phyloP scores from a whole-genome alignment of 2,113 vertebrate genomes.

The Semicossyphus pulcher region DNA sequence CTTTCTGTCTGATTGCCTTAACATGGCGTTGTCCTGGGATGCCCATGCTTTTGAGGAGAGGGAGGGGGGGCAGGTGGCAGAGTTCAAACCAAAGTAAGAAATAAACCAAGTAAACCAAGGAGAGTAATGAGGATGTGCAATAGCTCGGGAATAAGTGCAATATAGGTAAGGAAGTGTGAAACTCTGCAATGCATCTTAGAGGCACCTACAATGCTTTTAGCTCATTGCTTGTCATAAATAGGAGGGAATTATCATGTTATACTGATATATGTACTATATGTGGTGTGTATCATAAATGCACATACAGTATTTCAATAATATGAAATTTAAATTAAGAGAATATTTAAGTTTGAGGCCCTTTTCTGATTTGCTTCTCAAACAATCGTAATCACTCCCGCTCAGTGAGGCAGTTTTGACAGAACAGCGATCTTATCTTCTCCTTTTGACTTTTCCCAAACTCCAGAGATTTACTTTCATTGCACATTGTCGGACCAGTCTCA shows the following conservation, averaged over 20 bases:
- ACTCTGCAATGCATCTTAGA: slow-evolving; percentile 22
- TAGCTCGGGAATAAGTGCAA: slow-evolving; percentile 62
- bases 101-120: slow-evolving; percentile 42
- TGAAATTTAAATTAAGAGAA: background rate
- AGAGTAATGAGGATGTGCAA: slow-evolving; percentile 67
- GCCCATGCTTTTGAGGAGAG: slow-evolving; percentile 56
- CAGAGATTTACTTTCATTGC: slow-evolving; percentile 22
- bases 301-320: background rate
- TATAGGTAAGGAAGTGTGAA: slow-evolving; percentile 45
- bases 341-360: background rate
- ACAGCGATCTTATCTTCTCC: background rate
- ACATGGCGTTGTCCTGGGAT: slow-evolving; percentile 73
- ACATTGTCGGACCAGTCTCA: slow-evolving; percentile 25
- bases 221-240: slow-evolving; percentile 27
- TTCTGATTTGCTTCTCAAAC: background rate
- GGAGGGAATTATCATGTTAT: slow-evolving; percentile 9
- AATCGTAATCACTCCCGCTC: background rate
- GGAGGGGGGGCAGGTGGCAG: slow-evolving; percentile 9
- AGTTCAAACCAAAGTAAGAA: slow-evolving; percentile 42
- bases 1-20: slow-evolving; percentile 76
- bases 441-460: slow-evolving; percentile 39
- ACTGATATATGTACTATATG: background rate
- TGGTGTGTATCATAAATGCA: background rate
- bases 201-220: slow-evolving; percentile 3
- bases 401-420: slow-evolving; percentile 20